Evolutionary conservation across 2,797 vertebrate species (phyloP), one percentile per base, ranked within the genome.

Genomic region (Buceros bicornis): DNA sequence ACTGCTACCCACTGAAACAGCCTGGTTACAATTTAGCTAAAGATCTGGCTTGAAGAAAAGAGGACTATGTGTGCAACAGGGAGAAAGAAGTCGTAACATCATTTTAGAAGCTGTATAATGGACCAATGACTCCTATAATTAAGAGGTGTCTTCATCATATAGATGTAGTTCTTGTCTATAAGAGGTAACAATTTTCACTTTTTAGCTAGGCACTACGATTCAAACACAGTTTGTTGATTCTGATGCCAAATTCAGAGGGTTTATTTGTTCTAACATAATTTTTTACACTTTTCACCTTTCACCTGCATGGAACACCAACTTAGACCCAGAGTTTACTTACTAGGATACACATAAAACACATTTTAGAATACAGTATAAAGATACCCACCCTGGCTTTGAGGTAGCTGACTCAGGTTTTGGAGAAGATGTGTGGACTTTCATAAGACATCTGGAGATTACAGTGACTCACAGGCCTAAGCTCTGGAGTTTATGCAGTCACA

Each of bases 1-100:
- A 78, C 31, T 81, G 65, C 89, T 87, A 67, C 37, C n/a, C 89
- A 95, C 77, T 90, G 53, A 86, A 94, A 94, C 18, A 62, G 57
- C 18, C 60, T 50, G 66, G 88, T 94, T 93, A 80, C 85, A 26
- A 69, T 57, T 29, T 92, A 65, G 26, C 54, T 79, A 78, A 79
- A 91, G 62, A 66, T 42, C 64, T 20, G 84, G 42, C 37, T 66
- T 4, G 20, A 45, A 70, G 33, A 45, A 72, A 61, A 76, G 1
- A 87, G 16, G 14, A 56, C 5, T 16, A 19, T 31, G 21, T 58
- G n/a, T 21, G 42, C 40, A 81, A 82, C 61, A n/a, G 22, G 29
- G 25, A 65, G 82, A 82, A 70, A 78, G 5, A 78, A 74, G 16
- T 22, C 33, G 24, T 13, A 67, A 29, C 5, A 4, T 25, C 1